These are phyloP conservation scores for Zosterops borbonicus DNA, from an alignment of 2,113 vertebrate species.

Conservation along the genomic window DNA sequence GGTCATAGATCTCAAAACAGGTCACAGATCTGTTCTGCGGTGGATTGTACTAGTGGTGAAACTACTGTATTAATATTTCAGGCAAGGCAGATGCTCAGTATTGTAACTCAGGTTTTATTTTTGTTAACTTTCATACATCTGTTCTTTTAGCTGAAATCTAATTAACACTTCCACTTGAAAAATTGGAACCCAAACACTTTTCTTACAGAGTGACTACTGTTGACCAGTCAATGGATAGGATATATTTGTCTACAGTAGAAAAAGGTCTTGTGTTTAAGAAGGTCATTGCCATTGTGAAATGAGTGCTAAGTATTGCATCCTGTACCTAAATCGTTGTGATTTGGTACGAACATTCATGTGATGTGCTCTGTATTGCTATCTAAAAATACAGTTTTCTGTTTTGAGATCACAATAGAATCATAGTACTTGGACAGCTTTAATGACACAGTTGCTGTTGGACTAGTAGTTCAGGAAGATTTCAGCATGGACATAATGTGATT, in stretches of 20 bases:
- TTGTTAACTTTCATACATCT: not conserved
- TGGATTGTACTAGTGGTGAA: not conserved
- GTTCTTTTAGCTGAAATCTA: not conserved
- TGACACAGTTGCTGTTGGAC: not conserved
- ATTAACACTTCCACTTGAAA: not conserved
- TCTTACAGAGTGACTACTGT: not conserved
- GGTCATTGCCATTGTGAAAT: not conserved
- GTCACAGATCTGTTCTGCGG: not conserved
- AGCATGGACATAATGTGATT: not conserved
- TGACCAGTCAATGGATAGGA: not conserved
- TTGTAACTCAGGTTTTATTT: not conserved
- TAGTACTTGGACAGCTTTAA: not conserved
- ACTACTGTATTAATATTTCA: not conserved
- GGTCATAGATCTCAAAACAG: not conserved
- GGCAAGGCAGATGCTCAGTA: not conserved
- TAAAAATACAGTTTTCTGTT: not conserved
- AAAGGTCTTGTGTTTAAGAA: not conserved
- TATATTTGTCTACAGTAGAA: not conserved
- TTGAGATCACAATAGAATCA: not conserved
- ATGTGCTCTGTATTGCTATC: not conserved
- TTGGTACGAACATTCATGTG: not conserved
- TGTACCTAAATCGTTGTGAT: not conserved
- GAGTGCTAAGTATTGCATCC: not conserved
- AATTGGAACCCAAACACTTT: not conserved
- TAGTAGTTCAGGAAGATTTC: not conserved